Percentiles rank a stretch among this genome's conserved stretches.
Conservation (phyloP, 2,888 invertebrate genomes). For the Habroteleia sp. region DNA sequence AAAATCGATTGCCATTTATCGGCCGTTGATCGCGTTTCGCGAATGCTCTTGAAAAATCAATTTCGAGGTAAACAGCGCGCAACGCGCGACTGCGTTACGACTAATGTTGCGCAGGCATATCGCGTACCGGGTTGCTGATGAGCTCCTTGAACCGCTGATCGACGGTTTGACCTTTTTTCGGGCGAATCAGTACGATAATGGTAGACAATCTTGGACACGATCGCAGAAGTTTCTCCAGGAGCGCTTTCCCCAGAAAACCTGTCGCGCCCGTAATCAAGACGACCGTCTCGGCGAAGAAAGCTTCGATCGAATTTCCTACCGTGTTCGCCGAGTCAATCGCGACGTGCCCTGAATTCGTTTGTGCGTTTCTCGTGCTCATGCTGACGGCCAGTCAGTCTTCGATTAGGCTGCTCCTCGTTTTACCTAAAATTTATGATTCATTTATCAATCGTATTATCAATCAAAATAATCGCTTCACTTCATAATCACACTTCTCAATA, state of each 20-base stretch:
- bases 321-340: constrained; percentile 66
- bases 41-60: too few relatives aligned
- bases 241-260: constrained; percentile 96
- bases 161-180: constrained; percentile 87
- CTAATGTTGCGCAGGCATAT: too few relatives aligned
- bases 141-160: constrained; percentile 88
- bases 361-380: constrained; percentile 75
- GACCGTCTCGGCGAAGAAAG: constrained; percentile 83
- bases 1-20: too few relatives aligned
- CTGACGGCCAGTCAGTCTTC: constrained; percentile 61
- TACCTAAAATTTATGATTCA: constrained; percentile 60
- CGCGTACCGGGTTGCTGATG: constrained; percentile 86
- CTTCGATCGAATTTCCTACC: constrained; percentile 74
- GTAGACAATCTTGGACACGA: constrained; percentile 89
- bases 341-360: constrained; percentile 68
- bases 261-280: constrained; percentile 86
- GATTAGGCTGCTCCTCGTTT: constrained; percentile 32
- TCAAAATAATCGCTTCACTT: too few relatives aligned
- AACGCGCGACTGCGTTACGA: too few relatives aligned
- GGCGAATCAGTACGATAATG: constrained; percentile 91
- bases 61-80: too few relatives aligned
- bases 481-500: too few relatives aligned
- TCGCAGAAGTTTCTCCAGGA: constrained; percentile 94
- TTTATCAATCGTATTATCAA: too few relatives aligned
- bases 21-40: too few relatives aligned